A percentile compares a stretch with the other conserved stretches of the same genome.
Conservation (phyloP, 1,140 invertebrate species). For the Octopus bimaculoides region DNA sequence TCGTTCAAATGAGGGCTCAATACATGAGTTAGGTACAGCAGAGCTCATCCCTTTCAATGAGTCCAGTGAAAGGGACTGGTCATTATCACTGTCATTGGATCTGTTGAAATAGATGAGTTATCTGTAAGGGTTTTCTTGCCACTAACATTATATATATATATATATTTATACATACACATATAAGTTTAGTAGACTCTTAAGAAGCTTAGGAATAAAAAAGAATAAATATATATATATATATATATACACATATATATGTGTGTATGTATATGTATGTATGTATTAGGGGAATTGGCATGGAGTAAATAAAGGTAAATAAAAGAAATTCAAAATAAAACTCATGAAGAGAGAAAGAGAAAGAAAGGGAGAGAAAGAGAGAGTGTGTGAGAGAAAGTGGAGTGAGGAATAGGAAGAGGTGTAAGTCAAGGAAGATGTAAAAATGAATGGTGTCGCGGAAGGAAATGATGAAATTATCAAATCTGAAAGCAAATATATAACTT, state of each 20-base stretch:
- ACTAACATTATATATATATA: not conserved
- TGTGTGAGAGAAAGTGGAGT: too few species aligned
- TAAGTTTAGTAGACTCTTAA: not conserved
- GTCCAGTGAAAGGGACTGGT: not conserved
- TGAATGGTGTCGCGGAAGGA: too few species aligned
- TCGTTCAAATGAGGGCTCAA: not conserved
- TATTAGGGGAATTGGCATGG: not conserved
- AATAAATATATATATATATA: not conserved
- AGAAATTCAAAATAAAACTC: too few species aligned
- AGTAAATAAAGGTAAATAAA: too few species aligned
- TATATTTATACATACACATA: not conserved
- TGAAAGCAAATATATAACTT: too few species aligned
- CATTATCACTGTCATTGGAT: not conserved
- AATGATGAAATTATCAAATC: too few species aligned
- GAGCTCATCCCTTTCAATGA: not conserved
- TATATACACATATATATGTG: not conserved
- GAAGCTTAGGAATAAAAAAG: not conserved
- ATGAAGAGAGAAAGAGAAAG: too few species aligned
- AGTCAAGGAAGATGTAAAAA: too few species aligned
- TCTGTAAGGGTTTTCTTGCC: not conserved
- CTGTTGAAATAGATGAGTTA: not conserved
- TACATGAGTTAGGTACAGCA: not conserved
- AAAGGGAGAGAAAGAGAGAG: too few species aligned
- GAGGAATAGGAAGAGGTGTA: too few species aligned
- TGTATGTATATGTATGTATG: not conserved